These are phyloP conservation scores for Luperina nickerlii DNA, from an alignment of 2,888 invertebrate genomes.

Conservation along the genomic window DNA sequence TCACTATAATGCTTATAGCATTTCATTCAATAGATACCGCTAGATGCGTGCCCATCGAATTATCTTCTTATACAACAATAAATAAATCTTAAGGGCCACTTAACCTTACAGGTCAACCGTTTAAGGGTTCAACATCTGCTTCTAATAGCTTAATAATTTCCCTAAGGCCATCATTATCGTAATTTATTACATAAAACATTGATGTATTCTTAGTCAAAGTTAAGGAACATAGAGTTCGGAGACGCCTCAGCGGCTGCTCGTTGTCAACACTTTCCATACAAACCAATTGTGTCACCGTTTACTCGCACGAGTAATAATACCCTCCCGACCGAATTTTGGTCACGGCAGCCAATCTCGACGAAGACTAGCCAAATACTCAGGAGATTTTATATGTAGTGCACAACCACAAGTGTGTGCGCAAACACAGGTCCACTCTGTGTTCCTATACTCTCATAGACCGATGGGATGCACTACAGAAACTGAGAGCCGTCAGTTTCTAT, in stretches of 20 bases:
- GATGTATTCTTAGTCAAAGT: constrained; percentile 13
- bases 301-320: background rate
- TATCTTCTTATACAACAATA: constrained; percentile 17
- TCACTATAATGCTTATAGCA: background rate
- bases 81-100: constrained; percentile 40
- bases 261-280: background rate
- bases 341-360: background rate
- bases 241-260: background rate
- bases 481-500: no score
- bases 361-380: background rate
- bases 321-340: no score
- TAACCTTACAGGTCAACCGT: constrained; percentile 14
- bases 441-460: background rate
- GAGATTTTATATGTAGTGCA: background rate
- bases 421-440: background rate
- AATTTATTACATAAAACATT: background rate
- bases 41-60: background rate
- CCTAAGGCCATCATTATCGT: background rate
- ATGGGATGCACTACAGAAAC: background rate
- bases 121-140: constrained; percentile 32
- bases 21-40: constrained; percentile 7
- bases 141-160: constrained; percentile 15
- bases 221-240: background rate
- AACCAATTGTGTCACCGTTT: background rate
- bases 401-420: background rate